phyloP scores from a whole-genome alignment of 2,797 vertebrate genomes.

The Mus spretus region DNA sequence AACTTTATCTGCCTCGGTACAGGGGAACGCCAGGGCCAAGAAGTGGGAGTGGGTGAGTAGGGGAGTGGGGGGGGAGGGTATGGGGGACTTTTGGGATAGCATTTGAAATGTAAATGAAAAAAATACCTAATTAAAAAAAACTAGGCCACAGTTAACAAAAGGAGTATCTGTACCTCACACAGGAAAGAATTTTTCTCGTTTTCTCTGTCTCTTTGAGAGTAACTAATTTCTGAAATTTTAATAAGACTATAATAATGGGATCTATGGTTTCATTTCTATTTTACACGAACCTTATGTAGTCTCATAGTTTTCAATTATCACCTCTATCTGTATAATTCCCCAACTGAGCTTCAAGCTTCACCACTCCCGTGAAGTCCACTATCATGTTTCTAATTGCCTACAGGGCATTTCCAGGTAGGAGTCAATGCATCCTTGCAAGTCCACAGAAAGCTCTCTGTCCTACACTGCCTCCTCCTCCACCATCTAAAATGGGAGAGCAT shows the following conservation, averaged over 20 bases:
- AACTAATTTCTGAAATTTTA: conserved; percentile 59
- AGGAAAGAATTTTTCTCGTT: conserved; percentile 33
- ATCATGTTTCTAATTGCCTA: conserved; percentile 78
- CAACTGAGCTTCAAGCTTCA: conserved; percentile 63
- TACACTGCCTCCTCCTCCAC: not conserved
- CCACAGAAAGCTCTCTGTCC: not conserved
- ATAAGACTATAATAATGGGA: not conserved
- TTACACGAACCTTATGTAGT: conserved; percentile 46
- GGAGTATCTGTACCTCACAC: not conserved
- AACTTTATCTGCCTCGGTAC: no score
- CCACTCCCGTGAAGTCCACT: conserved; percentile 28
- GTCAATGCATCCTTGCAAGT: not conserved
- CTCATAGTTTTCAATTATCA: conserved; percentile 75
- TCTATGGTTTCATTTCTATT: conserved; percentile 56
- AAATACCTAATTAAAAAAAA: not conserved
- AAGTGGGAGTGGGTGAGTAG: no score
- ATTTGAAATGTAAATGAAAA: no score
- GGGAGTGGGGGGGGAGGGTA: no score
- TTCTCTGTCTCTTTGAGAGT: conserved; percentile 25
- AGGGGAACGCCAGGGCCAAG: no score
- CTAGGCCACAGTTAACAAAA: conserved; percentile 40
- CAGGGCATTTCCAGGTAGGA: conserved; percentile 54
- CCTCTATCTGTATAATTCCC: conserved; percentile 74
- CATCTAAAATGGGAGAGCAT: not conserved
- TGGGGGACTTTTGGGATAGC: no score